phyloP scores from a whole-genome alignment of 2,113 vertebrate species.

The Bungarus multicinctus region DNA sequence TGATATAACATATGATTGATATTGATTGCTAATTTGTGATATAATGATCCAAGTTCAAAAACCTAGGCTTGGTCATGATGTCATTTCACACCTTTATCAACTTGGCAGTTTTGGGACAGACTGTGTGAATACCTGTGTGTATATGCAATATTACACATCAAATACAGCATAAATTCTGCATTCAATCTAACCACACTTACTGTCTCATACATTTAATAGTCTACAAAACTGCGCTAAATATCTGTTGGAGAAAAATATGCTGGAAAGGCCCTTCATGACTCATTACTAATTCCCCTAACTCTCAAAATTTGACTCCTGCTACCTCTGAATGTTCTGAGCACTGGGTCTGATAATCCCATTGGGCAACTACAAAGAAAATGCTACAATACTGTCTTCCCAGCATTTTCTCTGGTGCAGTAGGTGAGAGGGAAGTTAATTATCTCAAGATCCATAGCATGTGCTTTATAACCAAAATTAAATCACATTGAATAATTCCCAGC shows the following conservation, averaged over 20 bases:
- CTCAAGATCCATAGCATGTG: background rate
- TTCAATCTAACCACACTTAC: background rate
- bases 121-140: background rate
- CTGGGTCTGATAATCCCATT: background rate
- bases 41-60: background rate
- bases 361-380: background rate
- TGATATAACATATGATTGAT: background rate
- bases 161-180: background rate
- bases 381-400: background rate
- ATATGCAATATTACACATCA: background rate
- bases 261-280: background rate
- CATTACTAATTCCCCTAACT: background rate
- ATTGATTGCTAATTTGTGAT: background rate
- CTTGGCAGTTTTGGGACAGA: background rate
- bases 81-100: background rate
- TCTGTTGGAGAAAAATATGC: background rate
- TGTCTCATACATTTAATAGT: background rate
- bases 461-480: background rate
- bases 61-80: background rate
- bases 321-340: background rate
- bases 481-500: background rate
- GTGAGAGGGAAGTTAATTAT: background rate
- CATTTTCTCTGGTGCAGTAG: background rate
- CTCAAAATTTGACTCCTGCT: background rate
- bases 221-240: background rate